Base-by-base conservation (phyloP, 1,140 invertebrate genomes). In the Drosophila pseudoananassae region DNA sequence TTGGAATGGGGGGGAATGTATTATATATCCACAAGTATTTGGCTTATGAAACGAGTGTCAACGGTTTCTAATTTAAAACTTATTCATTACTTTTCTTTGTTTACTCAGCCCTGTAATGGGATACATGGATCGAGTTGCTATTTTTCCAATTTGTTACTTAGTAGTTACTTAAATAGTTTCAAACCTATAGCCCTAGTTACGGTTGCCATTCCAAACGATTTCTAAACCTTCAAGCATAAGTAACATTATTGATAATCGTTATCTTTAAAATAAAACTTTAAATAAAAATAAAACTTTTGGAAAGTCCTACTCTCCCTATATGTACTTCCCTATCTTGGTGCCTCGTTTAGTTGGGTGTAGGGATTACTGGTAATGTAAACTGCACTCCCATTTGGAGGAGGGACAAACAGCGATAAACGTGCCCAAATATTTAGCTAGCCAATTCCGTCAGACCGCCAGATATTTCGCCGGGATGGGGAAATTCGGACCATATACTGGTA, bases 351-450 rank as follows among this genome's bases (percentile, higher is more conserved):
- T 73, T 54, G 43, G 15, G n/a, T 43, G 61, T 25, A 3, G 4
- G 55, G 64, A 56, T 31, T 49, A n/a, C 25, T 8, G 50, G 23
- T 43, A 33, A 52, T 36, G 43, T 63, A 55, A 53, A 73, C 43
- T 55, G 69, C 50, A 73, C n/a, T 45, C 15, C 31, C 70, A 36
- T 55, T 53, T 17, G 57, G 20, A 14, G 36, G 57, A 27, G 43
- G 58, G 33, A 58, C 69, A 73, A 73, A 63, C 52, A 73, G 33
- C 17, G 70, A 73, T 73, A 73, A 73, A 61, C 29, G 69, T 73
- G 45, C 15, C 27, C 69, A 73, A 73, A 73, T 73, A 73, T 73
- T 73, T 73, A 25, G 14, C 36, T 43, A 63, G 70, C 69, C 69
- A 74, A 73, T 73, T 73, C 49, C 50, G 69, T 50, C 66, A 27